Evolutionary conservation across 2,113 vertebrate species (phyloP), one percentile per base, ranked within the genome.

Genomic region (Perca schrenkii): DNA sequence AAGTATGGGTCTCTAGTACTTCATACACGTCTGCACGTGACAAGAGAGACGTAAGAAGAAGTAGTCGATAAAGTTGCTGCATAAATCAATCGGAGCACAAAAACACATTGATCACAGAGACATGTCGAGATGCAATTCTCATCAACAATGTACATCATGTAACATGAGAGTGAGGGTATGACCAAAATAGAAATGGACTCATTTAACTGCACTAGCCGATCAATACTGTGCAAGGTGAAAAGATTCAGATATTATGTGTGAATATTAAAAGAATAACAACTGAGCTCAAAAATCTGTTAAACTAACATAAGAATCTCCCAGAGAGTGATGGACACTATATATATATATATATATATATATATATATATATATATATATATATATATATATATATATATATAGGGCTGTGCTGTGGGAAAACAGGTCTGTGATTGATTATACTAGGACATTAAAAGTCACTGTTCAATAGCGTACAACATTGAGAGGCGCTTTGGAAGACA

Each of bases 111-210:
- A 92, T 86, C 64, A 4, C 16, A 25, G 67, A 50, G n/a, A 22
- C 50, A 47, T 21, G 50, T 75, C 25, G 19, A 56, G 58, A 83
- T 86, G 71, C 66, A 22, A 46, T 82, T 80, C 49, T 74, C 66
- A 77, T 89, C 16, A 43, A 76, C 86, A 34, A 72, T 60, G 74
- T 36, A 25, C 70, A 66, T 78, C 57, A 43, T 72, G 83, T 88
- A 73, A 88, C 77, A 84, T 1, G 40, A 74, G 73, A 80, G 28
- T 53, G 58, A 61, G 31, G 31, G 28, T 40, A 63, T 65, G 83
- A 57, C 84, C 40, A 36, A 88, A 90, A 88, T 79, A 91, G 85
- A 87, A 87, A 91, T 73, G 3, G 60, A 31, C 75, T 90, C 53
- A 81, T 80, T 89, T 84, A 43, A 80, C 80, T 85, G 28, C 54